These are phyloP conservation scores for Loriculus beryllinus DNA, from an alignment of 2,797 vertebrate genomes.

Conservation along the genomic window DNA sequence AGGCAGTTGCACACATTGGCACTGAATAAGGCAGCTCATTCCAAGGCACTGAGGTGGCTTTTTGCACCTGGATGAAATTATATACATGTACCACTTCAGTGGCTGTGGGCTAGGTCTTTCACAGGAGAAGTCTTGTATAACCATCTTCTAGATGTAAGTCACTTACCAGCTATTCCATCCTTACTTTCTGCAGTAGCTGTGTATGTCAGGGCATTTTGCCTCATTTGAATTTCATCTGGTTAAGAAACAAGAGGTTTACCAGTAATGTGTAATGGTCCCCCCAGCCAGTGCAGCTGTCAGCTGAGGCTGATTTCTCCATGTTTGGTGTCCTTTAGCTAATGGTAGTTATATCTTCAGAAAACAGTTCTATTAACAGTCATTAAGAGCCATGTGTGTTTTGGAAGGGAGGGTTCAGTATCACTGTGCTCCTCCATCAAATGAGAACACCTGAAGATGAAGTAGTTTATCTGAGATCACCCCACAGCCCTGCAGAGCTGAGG, in stretches of 20 bases:
- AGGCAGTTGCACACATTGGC: accelerated
- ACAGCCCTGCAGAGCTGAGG: not conserved
- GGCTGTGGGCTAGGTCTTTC: not conserved
- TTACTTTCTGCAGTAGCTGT: not conserved
- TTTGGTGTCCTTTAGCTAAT: not conserved
- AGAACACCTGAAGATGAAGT: not conserved
- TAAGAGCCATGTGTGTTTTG: not conserved
- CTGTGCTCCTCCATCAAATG: not conserved
- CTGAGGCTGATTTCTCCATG: not conserved
- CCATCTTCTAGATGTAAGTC: not conserved
- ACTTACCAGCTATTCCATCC: not conserved
- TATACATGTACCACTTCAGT: not conserved
- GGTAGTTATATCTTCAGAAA: not conserved
- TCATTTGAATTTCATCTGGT: not conserved
- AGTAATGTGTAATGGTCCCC: not conserved
- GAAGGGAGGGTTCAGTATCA: not conserved
- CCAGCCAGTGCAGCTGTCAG: not conserved
- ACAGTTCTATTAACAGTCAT: not conserved
- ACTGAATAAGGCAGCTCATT: not conserved
- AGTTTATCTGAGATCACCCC: not conserved
- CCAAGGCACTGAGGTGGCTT: not conserved
- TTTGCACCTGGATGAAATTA: not conserved
- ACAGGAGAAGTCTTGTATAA: not conserved
- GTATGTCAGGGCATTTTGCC: not conserved
- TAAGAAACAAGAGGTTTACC: not conserved